phyloP scores from a whole-genome alignment of 2,888 invertebrate species.

The Lysandra bellargus region DNA sequence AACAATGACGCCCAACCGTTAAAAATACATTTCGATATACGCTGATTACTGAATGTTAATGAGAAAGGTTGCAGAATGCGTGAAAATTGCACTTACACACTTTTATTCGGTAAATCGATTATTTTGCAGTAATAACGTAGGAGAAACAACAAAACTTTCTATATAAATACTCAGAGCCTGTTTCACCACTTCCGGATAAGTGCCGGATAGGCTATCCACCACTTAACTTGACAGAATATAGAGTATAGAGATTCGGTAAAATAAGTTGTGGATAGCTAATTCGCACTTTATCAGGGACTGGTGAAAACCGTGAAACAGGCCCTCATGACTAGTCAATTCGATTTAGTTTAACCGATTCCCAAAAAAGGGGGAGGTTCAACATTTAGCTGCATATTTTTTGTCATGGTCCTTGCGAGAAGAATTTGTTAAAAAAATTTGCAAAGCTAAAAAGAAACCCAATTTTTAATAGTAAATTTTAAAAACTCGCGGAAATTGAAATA shows the following conservation, averaged over 20 bases:
- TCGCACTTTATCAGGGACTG: too few species aligned
- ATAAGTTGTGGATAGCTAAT: too few species aligned
- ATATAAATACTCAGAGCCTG: not conserved
- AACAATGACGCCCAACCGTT: slow-evolving; percentile 41
- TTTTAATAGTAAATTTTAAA: not conserved
- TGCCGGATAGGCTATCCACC: too few species aligned
- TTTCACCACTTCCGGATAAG: too few species aligned
- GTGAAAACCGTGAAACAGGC: too few species aligned
- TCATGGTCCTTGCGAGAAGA: too few species aligned
- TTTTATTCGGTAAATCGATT: not conserved
- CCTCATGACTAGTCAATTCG: too few species aligned
- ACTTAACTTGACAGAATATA: too few species aligned
- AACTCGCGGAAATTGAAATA: not conserved
- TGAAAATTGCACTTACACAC: slow-evolving; percentile 14
- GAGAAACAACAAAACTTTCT: not conserved
- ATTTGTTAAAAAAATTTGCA: not conserved
- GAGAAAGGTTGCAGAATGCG: slow-evolving; percentile 11
- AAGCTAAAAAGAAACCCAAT: not conserved
- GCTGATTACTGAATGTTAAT: slow-evolving; percentile 50
- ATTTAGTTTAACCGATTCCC: too few species aligned
- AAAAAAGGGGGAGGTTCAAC: too few species aligned
- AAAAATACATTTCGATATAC: slow-evolving; percentile 49
- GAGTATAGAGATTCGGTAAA: too few species aligned
- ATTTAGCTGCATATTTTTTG: too few species aligned
- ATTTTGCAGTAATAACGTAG: not conserved